A percentile compares a stretch with the other conserved stretches of the same genome.
Evolutionary conservation across 2,888 invertebrate genomes (phyloP).

Genomic region (Dicycla oo): DNA sequence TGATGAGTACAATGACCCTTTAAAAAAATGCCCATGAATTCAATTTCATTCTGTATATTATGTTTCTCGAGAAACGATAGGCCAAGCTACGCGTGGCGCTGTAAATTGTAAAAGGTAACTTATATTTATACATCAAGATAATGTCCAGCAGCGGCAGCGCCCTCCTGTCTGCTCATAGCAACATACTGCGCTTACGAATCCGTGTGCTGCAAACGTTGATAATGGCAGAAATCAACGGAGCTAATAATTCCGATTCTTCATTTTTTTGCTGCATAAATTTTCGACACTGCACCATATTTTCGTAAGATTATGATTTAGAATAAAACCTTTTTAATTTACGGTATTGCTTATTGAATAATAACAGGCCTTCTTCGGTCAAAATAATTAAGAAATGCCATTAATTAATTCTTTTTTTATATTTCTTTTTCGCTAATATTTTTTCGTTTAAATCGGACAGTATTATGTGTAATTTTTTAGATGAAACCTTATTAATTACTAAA

Average conservation of each 20-base stretch:
- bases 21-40: no score
- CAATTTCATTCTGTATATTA: no score
- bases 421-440: background rate
- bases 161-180: conserved; percentile 27
- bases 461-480: background rate
- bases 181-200: conserved; percentile 4
- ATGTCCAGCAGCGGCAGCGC: conserved; percentile 15
- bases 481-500: background rate
- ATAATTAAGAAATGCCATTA: background rate
- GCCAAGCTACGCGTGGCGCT: background rate
- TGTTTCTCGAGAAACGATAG: background rate
- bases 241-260: background rate
- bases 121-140: background rate
- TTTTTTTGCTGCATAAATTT: background rate
- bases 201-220: background rate
- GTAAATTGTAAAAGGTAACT: background rate
- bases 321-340: background rate
- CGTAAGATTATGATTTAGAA: background rate
- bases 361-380: background rate
- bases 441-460: background rate
- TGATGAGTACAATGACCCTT: no score
- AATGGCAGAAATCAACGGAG: background rate
- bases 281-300: background rate
- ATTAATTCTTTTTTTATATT: background rate
- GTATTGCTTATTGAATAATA: background rate